Conservation (phyloP, 1,140 invertebrate genomes). For the Nasonia longicornis region DNA sequence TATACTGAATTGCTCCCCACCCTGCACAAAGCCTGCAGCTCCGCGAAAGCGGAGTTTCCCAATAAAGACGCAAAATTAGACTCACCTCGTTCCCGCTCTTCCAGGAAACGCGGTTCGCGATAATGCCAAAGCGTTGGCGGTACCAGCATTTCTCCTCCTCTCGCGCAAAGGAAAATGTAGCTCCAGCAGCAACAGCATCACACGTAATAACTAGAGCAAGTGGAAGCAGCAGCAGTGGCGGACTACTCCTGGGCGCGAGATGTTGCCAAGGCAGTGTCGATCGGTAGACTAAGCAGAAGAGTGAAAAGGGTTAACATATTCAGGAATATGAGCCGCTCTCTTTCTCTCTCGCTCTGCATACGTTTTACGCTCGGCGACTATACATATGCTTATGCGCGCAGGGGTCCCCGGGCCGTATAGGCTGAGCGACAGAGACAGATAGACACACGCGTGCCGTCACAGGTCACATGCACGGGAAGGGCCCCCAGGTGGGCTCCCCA, state of each 20-base stretch:
- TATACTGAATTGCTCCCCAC: no score
- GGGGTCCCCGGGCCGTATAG: constrained; percentile 55
- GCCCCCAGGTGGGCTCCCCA: constrained; percentile 42
- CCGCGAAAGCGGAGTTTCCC: not conserved
- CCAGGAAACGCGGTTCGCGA: no score
- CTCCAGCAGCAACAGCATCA: not conserved
- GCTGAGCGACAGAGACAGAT: constrained; percentile 51
- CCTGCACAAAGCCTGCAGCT: no score
- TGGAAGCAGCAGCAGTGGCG: not conserved
- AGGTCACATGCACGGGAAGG: not conserved
- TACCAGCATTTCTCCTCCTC: no score
- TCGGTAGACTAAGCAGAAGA: constrained; percentile 68
- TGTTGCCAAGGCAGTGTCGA: constrained; percentile 66
- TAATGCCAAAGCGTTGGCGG: no score
- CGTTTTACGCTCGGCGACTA: constrained; percentile 45
- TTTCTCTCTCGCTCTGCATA: constrained; percentile 46
- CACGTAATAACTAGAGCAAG: not conserved
- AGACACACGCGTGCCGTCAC: constrained; percentile 2
- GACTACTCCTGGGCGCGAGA: constrained; percentile 50
- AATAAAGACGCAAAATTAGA: not conserved
- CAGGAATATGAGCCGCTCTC: constrained; percentile 61
- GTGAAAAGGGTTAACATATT: constrained; percentile 69
- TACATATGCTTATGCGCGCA: constrained; percentile 54
- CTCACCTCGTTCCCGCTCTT: not conserved
- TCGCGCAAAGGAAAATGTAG: not conserved